phyloP scores from a whole-genome alignment of 1,140 invertebrate genomes.

The Orussus abietinus region DNA sequence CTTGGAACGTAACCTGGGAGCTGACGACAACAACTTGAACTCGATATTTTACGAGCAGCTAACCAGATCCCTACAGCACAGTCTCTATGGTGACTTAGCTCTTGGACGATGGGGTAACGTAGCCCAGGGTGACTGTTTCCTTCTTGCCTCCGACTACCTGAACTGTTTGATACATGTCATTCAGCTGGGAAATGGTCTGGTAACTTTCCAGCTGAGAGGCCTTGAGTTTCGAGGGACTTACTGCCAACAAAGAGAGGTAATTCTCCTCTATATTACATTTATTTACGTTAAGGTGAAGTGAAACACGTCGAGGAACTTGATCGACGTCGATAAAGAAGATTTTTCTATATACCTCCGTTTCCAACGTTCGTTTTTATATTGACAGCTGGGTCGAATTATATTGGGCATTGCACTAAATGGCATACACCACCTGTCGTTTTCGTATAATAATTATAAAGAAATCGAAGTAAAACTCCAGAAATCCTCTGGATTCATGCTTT shows the following conservation, averaged over 20 bases:
- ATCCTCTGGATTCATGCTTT: too few species aligned
- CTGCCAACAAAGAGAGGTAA: conserved; percentile 88
- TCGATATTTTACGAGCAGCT: conserved; percentile 99
- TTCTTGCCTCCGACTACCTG: conserved; percentile 94
- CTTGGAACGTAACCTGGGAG: conserved; percentile 89
- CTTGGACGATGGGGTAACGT: conserved; percentile 90
- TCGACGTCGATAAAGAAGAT: too few species aligned
- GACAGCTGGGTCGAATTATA: too few species aligned
- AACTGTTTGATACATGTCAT: conserved; percentile 98
- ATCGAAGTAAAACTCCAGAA: too few species aligned
- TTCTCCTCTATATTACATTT: not conserved
- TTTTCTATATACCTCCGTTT: too few species aligned
- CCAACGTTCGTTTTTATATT: too few species aligned
- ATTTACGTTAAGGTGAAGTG: too few species aligned
- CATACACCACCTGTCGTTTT: too few species aligned
- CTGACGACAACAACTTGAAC: conserved; percentile 98
- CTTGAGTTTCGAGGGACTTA: conserved; percentile 98
- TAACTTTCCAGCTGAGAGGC: conserved; percentile 97
- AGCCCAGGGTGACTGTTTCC: conserved; percentile 94
- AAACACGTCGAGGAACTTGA: too few species aligned
- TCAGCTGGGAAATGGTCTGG: conserved; percentile 96
- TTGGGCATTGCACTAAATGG: too few species aligned
- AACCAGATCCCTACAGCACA: conserved; percentile 93
- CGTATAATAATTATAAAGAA: too few species aligned
- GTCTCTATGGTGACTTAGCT: conserved; percentile 89